Percentiles rank a stretch among this genome's conserved stretches.
Conservation (phyloP, 2,888 invertebrate species). For the Dromius quadrimaculatus region DNA sequence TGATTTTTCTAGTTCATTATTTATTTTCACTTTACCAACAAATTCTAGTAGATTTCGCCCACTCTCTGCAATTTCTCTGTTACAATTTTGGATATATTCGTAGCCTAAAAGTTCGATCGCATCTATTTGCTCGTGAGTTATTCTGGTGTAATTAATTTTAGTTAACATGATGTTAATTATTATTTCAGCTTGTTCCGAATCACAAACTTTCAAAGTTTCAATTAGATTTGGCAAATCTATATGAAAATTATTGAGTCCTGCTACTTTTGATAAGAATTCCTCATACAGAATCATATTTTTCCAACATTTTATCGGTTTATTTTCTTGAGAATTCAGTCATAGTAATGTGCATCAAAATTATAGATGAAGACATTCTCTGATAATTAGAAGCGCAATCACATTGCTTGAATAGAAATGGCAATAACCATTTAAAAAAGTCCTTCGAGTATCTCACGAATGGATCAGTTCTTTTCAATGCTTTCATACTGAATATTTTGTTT, state of each 20-base stretch:
- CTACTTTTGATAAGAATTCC: too few species aligned
- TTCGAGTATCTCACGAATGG: background rate
- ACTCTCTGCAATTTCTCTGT: slow-evolving; percentile 19
- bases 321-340: background rate
- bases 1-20: background rate
- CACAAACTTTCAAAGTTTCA: background rate
- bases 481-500: too few species aligned
- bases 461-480: background rate
- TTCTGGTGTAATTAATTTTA: background rate
- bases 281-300: too few species aligned
- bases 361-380: slow-evolving; percentile 13
- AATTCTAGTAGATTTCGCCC: slow-evolving; percentile 9
- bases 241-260: too few species aligned
- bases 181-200: background rate
- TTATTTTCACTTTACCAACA: background rate
- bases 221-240: background rate
- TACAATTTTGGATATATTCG: background rate
- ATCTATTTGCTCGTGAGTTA: background rate
- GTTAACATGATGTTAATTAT: background rate
- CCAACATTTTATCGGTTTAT: background rate
- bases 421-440: slow-evolving; percentile 19
- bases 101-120: background rate
- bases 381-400: slow-evolving; percentile 33
- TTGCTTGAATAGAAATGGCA: slow-evolving; percentile 15
- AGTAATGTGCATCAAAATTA: background rate